Conservation (phyloP, 2,888 invertebrate species). For the Drosophila borborema region DNA sequence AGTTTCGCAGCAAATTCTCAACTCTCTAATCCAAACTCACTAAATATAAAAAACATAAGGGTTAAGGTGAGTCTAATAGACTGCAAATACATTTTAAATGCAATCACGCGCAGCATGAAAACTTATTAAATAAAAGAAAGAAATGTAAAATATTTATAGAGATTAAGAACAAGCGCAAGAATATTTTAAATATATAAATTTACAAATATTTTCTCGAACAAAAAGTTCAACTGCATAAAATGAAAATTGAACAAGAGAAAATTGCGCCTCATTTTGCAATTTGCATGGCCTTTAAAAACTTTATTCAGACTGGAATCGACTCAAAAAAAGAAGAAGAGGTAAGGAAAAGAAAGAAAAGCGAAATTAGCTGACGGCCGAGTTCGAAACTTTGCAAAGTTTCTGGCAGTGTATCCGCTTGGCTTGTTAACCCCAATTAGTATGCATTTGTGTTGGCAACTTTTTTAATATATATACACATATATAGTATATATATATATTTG, state of each 20-base stretch:
- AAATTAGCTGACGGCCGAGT: constrained; percentile 3
- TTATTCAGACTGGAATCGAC: background rate
- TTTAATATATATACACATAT: background rate
- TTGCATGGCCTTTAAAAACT: constrained; percentile 11
- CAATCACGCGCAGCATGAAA: constrained; percentile 17
- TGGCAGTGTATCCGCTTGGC: constrained; percentile 36
- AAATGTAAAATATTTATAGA: constrained; percentile 12
- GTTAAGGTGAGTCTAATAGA: constrained; percentile 22
- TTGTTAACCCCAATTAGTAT: constrained; percentile 75
- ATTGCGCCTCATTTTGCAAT: background rate
- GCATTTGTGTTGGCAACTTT: constrained; percentile 55
- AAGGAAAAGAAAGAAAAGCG: background rate
- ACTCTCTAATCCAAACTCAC: background rate
- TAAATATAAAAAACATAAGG: background rate
- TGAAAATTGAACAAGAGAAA: background rate
- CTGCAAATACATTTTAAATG: constrained; percentile 31
- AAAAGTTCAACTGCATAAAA: background rate
- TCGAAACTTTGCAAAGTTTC: background rate
- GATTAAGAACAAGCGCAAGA: background rate
- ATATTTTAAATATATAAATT: background rate
- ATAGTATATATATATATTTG: constrained; percentile 5
- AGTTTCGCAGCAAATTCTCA: too few species aligned
- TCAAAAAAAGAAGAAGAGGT: background rate
- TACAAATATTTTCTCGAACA: too few species aligned
- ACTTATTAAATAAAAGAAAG: constrained; percentile 6